A percentile compares a stretch with the other conserved stretches of the same genome.
Conservation (phyloP, 2,888 invertebrate genomes). For the Lasius fuliginosus region DNA sequence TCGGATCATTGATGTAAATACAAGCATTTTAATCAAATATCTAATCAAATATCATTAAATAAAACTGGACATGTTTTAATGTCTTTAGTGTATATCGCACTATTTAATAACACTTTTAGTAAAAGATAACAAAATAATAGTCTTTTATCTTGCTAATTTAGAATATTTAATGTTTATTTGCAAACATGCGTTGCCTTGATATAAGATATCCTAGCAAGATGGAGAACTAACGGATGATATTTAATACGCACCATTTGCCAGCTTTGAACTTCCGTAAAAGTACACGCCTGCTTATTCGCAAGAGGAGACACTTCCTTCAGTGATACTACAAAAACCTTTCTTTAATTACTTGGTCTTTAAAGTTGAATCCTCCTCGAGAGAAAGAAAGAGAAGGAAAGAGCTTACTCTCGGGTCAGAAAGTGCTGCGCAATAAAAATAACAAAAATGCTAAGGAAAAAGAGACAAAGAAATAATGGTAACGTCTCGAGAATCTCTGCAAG, state of each 20-base stretch:
- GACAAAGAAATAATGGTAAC: constrained; percentile 37
- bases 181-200: background rate
- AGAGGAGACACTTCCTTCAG: constrained; percentile 27
- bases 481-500: background rate
- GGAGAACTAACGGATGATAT: constrained; percentile 37
- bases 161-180: background rate
- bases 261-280: constrained; percentile 47
- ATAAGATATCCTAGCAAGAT: background rate
- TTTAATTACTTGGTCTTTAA: constrained; percentile 54
- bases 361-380: constrained; percentile 19
- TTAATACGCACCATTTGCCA: constrained; percentile 62
- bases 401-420: constrained; percentile 39
- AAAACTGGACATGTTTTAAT: background rate
- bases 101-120: background rate
- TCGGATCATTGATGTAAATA: too few relatives aligned
- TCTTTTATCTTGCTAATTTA: background rate
- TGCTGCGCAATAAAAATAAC: constrained; percentile 45
- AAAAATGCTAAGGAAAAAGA: background rate
- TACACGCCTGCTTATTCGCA: constrained; percentile 3
- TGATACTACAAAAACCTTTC: constrained; percentile 41
- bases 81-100: background rate
- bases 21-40: too few relatives aligned
- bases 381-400: constrained; percentile 5
- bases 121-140: background rate
- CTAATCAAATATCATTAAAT: too few relatives aligned